A percentile compares a stretch with the other conserved stretches of the same genome.
Evolutionary conservation across 2,797 vertebrate species (phyloP).

Genomic region (Hydrophis major): DNA sequence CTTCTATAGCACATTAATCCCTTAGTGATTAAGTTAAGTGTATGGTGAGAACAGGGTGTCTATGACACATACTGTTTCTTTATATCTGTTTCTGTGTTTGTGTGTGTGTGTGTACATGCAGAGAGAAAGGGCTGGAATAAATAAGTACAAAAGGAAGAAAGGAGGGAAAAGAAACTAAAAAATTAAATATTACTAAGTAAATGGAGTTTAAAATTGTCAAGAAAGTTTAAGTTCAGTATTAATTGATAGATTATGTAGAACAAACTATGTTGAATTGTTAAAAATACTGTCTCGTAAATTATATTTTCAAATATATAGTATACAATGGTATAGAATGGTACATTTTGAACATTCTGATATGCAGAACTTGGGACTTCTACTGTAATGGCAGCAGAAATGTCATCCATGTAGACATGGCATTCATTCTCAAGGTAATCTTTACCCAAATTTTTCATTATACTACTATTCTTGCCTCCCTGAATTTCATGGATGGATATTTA

Average conservation of each 20-base stretch:
- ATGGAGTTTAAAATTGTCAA: neutral
- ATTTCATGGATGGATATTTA: conserved; percentile 1
- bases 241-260: neutral
- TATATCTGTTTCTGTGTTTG: neutral
- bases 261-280: neutral
- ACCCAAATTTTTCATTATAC: neutral
- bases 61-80: neutral
- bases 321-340: too few species aligned
- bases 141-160: neutral
- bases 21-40: neutral
- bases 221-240: neutral
- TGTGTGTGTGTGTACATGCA: neutral
- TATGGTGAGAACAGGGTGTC: neutral
- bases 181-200: neutral
- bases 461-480: neutral
- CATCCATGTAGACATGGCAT: neutral
- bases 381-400: neutral
- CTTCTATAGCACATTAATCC: neutral
- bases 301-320: neutral
- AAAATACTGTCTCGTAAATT: neutral
- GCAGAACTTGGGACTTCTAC: neutral
- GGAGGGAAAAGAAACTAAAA: neutral
- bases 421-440: neutral
- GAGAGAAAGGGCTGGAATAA: neutral
- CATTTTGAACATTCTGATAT: neutral